Evolutionary conservation across 2,888 invertebrate genomes (phyloP).

Genomic region (Sympetrum striolatum): DNA sequence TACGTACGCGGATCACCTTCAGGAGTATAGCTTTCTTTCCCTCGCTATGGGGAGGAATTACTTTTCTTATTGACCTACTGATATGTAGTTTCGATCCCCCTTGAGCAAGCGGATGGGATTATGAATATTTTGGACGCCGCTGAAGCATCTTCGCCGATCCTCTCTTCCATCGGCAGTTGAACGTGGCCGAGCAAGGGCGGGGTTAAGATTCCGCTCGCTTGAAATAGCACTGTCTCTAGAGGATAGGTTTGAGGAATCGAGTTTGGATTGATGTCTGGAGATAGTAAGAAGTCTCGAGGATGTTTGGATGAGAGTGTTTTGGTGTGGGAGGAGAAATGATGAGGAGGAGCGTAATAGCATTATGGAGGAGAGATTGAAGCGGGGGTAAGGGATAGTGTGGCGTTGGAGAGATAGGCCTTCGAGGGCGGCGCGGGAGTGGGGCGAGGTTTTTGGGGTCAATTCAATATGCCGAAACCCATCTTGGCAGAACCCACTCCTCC

Average conservation of each 20-base stretch:
- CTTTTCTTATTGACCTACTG: too few species aligned
- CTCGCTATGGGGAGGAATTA: too few species aligned
- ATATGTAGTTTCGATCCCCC: too few species aligned
- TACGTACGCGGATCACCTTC: too few species aligned
- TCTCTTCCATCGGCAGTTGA: background rate
- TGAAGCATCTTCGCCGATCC: too few species aligned
- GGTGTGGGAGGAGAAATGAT: background rate
- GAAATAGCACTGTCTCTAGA: slow-evolving; percentile 30
- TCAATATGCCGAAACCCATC: slow-evolving; percentile 39
- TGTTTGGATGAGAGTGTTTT: slow-evolving; percentile 13
- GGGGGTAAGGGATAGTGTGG: slow-evolving; percentile 10
- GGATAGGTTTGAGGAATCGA: slow-evolving; percentile 25
- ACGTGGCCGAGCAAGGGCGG: background rate
- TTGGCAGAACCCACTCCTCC: background rate
- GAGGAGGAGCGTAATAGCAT: background rate
- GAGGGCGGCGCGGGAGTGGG: background rate
- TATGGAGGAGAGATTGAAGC: background rate
- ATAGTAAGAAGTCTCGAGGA: background rate
- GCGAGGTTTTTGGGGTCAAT: slow-evolving; percentile 30
- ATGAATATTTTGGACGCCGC: too few species aligned
- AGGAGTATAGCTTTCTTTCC: too few species aligned
- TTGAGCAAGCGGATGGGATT: too few species aligned
- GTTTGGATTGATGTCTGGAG: slow-evolving; percentile 31
- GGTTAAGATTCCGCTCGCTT: slow-evolving; percentile 1
- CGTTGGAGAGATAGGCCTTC: background rate